phyloP scores from a whole-genome alignment of 2,113 vertebrate species.

The Tragelaphus strepsiceros region DNA sequence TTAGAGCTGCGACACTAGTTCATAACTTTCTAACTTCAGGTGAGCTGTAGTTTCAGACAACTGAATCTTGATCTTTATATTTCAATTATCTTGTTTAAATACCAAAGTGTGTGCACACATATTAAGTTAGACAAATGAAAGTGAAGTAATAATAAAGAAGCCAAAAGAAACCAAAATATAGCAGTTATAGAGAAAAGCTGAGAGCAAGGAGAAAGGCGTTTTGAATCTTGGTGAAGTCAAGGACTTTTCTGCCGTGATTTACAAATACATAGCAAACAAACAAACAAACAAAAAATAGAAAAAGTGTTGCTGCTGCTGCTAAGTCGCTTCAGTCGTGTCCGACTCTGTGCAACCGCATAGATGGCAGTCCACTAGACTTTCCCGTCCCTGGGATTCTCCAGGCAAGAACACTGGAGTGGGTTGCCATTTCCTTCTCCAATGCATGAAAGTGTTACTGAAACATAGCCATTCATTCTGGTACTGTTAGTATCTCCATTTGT shows the following conservation, averaged over 20 bases:
- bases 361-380: too few relatives aligned
- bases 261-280: background rate
- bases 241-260: background rate
- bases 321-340: too few relatives aligned
- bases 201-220: background rate
- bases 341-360: too few relatives aligned
- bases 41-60: background rate
- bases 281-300: background rate
- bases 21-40: background rate
- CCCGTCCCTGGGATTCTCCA: too few relatives aligned
- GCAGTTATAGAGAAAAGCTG: background rate
- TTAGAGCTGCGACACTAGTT: background rate
- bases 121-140: background rate
- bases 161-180: background rate
- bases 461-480: background rate
- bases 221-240: background rate
- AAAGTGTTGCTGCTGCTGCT: background rate
- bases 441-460: background rate
- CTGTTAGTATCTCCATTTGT: background rate
- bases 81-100: background rate
- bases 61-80: background rate
- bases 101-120: background rate
- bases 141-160: background rate
- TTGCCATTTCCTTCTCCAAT: too few relatives aligned
- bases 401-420: too few relatives aligned